Evolutionary conservation across 2,113 vertebrate species (phyloP).

Genomic region (Fregetta grallaria): DNA sequence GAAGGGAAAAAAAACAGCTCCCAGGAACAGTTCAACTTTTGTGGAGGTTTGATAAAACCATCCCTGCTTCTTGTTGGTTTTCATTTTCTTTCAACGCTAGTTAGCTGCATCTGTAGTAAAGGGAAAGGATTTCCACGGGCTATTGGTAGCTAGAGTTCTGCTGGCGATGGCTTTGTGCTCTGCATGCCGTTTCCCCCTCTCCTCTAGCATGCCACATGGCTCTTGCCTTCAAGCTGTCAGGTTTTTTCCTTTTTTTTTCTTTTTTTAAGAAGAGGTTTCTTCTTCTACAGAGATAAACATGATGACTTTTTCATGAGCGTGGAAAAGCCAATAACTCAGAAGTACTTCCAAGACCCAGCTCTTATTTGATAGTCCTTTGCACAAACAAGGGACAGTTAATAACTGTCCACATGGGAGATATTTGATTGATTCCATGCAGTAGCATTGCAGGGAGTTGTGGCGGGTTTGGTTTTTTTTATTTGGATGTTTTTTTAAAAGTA

Average conservation of each 20-base stretch:
- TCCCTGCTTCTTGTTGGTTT: neutral
- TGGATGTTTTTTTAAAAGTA: neutral
- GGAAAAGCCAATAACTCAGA: neutral
- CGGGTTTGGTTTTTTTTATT: neutral
- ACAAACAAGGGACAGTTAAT: slow-evolving; percentile 44
- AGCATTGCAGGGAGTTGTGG: neutral
- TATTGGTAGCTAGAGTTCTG: neutral
- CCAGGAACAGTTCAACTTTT: neutral
- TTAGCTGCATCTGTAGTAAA: neutral
- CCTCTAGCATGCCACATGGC: neutral
- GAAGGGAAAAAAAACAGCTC: neutral
- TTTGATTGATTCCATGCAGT: slow-evolving; percentile 34
- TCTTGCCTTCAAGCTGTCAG: neutral
- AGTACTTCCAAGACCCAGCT: neutral
- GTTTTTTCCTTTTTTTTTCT: neutral
- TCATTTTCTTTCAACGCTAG: neutral
- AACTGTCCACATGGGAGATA: slow-evolving; percentile 9
- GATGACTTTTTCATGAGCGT: slow-evolving; percentile 42
- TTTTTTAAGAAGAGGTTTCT: neutral
- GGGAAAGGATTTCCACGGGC: neutral
- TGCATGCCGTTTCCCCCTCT: neutral
- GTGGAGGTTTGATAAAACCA: neutral
- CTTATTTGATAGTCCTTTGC: neutral
- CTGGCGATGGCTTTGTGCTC: neutral
- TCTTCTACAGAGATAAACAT: neutral